Evolutionary conservation across 2,888 invertebrate species (phyloP), one percentile per base, ranked within the genome.

Genomic region (Linnaemya tessellans): DNA sequence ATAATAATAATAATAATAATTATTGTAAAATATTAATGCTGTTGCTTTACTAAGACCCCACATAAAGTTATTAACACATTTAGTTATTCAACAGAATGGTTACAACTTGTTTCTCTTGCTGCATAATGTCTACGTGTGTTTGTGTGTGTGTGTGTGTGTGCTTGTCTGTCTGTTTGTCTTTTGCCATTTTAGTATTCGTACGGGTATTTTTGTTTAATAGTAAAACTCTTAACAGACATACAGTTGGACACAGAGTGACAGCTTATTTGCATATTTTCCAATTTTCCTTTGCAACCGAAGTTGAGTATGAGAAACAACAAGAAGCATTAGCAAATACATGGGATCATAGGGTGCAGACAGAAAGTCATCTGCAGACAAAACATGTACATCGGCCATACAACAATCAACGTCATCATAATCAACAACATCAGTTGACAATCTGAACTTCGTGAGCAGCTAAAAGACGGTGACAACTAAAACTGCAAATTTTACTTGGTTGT

Each of bases 231-330:
- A 58, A 43, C 80, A 80, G 71, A 60, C 73, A 74, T 2, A 62
- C 54, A 60, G 62, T 74, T 74, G 67, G 79, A 74, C 80, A 68
- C 15, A 80, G 62, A 83, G 70, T 79, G 83, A 77, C 84, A 81
- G 82, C 89, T 90, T 87, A 90, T 90, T 90, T 90, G 89, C 91
- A 90, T 90, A 90, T 90, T 90, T 89, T 89, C 87, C 89, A 89
- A 90, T 90, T 90, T 89, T 87, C 87, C 88, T 88, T 88, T 88
- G 87, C 88, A 87, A 88, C n/a, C n/a, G n/a, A n/a, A n/a, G n/a
- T n/a, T n/a, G n/a, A 87, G 38, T n/a, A 60, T 4, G 65, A 1
- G 10, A 35, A 25, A 49, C 13, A 25, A 20, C 30, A 18, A 74
- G 65, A 58, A n/a, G 15, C 22, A 64, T 41, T 22, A 77, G 30